Percentiles rank a stretch among this genome's conserved stretches.
Conservation (phyloP, 92 coral and sea anemone species). For the Umimayanthus kanabou region DNA sequence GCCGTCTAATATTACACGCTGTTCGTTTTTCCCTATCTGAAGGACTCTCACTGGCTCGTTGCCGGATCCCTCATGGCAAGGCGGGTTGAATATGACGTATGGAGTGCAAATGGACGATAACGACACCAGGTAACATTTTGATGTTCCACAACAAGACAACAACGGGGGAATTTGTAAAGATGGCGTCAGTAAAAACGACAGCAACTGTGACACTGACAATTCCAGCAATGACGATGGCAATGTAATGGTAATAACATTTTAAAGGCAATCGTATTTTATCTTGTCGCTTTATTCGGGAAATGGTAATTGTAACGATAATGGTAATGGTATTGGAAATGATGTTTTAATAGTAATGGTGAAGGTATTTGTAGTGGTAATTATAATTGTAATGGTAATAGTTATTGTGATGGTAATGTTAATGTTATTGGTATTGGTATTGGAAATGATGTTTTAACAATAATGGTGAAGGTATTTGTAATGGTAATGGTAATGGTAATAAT, state of each 20-base stretch:
- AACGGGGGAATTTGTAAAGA: background rate
- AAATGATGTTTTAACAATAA: no score
- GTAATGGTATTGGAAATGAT: background rate
- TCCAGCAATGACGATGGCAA: background rate
- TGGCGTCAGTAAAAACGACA: no score
- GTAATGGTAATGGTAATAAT: background rate
- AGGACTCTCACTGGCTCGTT: constrained; percentile 70
- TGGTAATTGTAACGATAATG: background rate
- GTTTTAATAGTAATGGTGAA: no score
- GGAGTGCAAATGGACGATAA: constrained; percentile 75
- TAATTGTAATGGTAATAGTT: background rate
- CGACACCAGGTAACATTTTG: constrained; percentile 60
- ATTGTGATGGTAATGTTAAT: background rate
- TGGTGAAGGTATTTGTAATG: background rate
- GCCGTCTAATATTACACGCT: background rate
- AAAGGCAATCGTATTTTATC: no score
- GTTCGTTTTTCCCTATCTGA: background rate
- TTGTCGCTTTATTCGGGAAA: background rate
- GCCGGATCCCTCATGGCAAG: constrained; percentile 63
- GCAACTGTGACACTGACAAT: background rate
- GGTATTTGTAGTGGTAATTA: no score
- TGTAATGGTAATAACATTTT: background rate
- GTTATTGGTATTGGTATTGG: background rate
- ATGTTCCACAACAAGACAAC: background rate
- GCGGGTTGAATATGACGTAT: constrained; percentile 70